Base-by-base conservation (phyloP, 2,797 vertebrate species). In the Tadarida brasiliensis region DNA sequence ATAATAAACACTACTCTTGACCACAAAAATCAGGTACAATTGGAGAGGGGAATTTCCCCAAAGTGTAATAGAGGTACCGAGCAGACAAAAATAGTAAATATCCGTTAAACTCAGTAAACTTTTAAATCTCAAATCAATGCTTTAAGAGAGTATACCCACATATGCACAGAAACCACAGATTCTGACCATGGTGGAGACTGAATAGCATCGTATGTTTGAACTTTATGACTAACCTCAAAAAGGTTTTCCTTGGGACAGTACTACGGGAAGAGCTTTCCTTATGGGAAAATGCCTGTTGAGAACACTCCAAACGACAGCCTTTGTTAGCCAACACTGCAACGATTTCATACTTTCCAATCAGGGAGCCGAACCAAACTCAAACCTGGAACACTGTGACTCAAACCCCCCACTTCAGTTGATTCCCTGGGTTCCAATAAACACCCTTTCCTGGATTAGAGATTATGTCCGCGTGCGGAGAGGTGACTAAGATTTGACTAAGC, bases 401-500 rank as follows among this genome's bases (percentile, higher is more conserved):
- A 97, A 92, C 57, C 57, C 9, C 10, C 2, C 8, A 2, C 77
- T 97, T 92, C 96, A 77, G 87, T 74, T 76, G 84, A n/a, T 20
- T 90, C 85, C 90, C 1, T 19, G 51, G 26, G 73, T 47, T 80
- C 85, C 67, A 78, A 57, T 26, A 70, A 61, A 70, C 24, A 44
- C 19, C 35, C 33, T 67, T 49, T 70, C 56, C 70, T 26, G 11
- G 24, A 39, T 61, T 95, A 91, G 33, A 84, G n/a, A 74, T n/a
- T 65, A 20, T 47, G 19, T 65, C 77, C 91, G 76, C 80, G 59
- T 35, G 14, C 22, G 81, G 81, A 97, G 78, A 91, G 57, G 95
- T 89, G 94, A 68, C 94, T 95, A 86, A 84, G 95, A 91, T 95
- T 94, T 39, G 90, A 97, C 76, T 92, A 87, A 93, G 94, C 80